Conservation (phyloP, 2,797 vertebrate genomes). For the Notolabrus celidotus region DNA sequence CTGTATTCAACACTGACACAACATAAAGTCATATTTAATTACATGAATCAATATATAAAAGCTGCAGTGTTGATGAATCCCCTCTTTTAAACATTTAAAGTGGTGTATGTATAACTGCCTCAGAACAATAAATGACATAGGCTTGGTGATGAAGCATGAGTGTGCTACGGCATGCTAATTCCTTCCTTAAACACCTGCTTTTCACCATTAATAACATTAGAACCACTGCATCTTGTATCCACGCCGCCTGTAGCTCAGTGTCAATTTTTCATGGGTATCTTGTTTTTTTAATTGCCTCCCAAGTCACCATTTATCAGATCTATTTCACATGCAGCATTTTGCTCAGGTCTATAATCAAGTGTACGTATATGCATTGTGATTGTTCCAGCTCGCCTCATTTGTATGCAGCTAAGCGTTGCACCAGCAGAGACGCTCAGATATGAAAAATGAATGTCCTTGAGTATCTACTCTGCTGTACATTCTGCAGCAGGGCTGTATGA, state of each 20-base stretch:
- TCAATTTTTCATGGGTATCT: neutral
- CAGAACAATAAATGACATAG: neutral
- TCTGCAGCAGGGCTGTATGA: slow-evolving; percentile 42
- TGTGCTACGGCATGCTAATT: neutral
- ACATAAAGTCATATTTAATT: neutral
- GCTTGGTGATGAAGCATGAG: neutral
- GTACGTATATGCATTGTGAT: neutral
- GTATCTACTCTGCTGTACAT: slow-evolving; percentile 28
- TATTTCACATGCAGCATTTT: neutral
- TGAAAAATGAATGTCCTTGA: slow-evolving; percentile 67
- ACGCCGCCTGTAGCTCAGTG: neutral
- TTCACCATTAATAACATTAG: neutral
- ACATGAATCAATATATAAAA: slow-evolving; percentile 18
- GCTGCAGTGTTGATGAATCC: slow-evolving; percentile 11
- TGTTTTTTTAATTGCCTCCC: neutral
- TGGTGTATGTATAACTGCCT: neutral
- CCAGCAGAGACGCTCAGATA: slow-evolving; percentile 38
- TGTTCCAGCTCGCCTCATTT: slow-evolving; percentile 35
- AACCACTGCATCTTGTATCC: neutral
- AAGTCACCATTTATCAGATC: neutral
- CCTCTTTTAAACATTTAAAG: slow-evolving; percentile 3
- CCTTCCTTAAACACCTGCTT: neutral
- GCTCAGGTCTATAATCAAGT: slow-evolving; percentile 13
- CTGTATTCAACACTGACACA: slow-evolving; percentile 25
- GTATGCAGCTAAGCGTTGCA: slow-evolving; percentile 55